Evolutionary conservation across 1,140 invertebrate species (phyloP), one percentile per base, ranked within the genome.

Genomic region (Orussus abietinus): DNA sequence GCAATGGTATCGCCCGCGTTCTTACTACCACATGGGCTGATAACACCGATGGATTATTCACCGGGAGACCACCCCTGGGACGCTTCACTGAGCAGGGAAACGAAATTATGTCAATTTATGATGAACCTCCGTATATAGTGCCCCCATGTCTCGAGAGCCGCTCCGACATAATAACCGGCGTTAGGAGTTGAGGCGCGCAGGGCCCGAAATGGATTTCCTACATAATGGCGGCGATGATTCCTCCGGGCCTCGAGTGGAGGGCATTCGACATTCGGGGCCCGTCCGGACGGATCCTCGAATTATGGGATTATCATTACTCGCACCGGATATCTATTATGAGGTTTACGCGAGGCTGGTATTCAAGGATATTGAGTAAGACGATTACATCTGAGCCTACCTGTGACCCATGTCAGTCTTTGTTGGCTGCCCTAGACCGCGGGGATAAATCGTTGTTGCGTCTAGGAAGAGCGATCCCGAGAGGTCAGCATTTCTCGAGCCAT

Each of bases 301-400:
- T 53, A 53, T 47, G 44, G 51, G 51, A 53, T 53, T 53, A 53
- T 51, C 49, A 53, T 53, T 53, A 51, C 48, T 36, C 39, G 22
- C 47, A 44, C 15, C 48, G 45, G 31, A 51, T 43, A 46, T 29
- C 38, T 11, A 38, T n/a, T 26, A 37, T 31, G 5, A 12, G 30
- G 5, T 7, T 5, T 13, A 6, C 13, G 28, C 22, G 47, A 19
- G 22, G 22, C 13, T 32, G 33, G 7, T 29, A 52, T 52, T 46
- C 43, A 46, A 21, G 28, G 33, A 52, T 52, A 42, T 51, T 46
- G 39, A 30, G 10, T 52, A 52, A 52, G 48, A 32, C 50, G 48
- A 52, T 52, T 52, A 52, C 48, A 29, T 32, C 33, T 28, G 20
- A 18, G 21, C 17, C 43, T 52, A 52, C 50, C 50, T 52, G 49